Conservation (phyloP, 2,113 vertebrate genomes). For the Microtus montanus region DNA sequence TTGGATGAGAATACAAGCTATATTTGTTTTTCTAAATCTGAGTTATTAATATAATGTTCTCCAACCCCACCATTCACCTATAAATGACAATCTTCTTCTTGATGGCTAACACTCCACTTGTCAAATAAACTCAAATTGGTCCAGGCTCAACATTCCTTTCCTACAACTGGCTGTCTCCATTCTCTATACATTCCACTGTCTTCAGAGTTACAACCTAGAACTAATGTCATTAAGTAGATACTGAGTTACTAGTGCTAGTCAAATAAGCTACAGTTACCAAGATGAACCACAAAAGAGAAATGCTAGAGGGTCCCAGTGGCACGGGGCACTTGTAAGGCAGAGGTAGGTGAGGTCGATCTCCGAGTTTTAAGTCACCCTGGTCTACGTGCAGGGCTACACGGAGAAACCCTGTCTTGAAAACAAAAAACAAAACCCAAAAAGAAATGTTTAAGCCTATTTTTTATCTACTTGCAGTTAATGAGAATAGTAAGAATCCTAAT, state of each 20-base stretch:
- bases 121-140: constrained; percentile 13
- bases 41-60: neutral
- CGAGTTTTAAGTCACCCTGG: neutral
- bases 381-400: neutral
- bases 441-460: neutral
- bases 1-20: neutral
- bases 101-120: neutral
- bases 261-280: constrained; percentile 25
- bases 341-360: neutral
- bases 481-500: constrained; percentile 26
- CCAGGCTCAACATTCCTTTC: constrained; percentile 21
- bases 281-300: neutral
- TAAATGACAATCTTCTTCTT: neutral
- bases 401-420: neutral
- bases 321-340: neutral
- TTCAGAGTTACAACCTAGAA: constrained; percentile 33
- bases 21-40: neutral
- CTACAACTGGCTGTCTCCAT: neutral
- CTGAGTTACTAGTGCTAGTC: neutral
- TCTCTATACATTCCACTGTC: neutral
- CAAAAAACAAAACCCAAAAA: no score
- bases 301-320: neutral
- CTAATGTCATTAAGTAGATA: constrained; percentile 33
- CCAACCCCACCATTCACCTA: neutral
- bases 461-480: neutral